These are phyloP conservation scores for Spea hammondii DNA, from an alignment of 2,797 vertebrate species.

Conservation along the genomic window DNA sequence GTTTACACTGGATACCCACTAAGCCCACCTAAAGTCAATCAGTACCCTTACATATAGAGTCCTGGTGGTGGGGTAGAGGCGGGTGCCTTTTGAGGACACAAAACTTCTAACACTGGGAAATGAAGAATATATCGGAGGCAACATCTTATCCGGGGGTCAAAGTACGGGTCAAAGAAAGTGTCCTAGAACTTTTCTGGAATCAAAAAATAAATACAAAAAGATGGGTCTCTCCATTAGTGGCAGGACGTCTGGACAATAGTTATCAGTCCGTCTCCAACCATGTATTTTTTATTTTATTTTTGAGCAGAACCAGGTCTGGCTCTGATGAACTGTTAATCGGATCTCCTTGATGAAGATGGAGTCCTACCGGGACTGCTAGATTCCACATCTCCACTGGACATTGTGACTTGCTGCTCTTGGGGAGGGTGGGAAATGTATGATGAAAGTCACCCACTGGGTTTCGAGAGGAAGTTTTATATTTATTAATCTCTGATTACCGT, in stretches of 20 bases:
- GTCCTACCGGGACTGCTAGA: neutral
- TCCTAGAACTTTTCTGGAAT: neutral
- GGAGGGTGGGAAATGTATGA: neutral
- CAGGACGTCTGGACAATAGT: neutral
- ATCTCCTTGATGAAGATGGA: neutral
- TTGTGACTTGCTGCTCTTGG: conserved; percentile 15
- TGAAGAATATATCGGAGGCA: conserved; percentile 22
- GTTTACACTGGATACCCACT: conserved; percentile 99
- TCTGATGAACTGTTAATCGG: neutral
- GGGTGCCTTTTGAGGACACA: neutral
- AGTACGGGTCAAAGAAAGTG: conserved; percentile 3
- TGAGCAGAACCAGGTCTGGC: neutral
- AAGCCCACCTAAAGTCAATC: conserved; percentile 99
- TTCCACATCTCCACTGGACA: conserved; percentile 25
- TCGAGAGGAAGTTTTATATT: conserved; percentile 29
- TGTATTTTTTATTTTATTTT: too few relatives aligned
- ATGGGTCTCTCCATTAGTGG: neutral
- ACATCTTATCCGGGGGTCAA: conserved; percentile 4
- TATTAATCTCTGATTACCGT: conserved; percentile 38
- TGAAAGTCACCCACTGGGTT: conserved; percentile 9
- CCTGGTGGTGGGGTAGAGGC: conserved; percentile 56
- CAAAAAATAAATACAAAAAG: neutral
- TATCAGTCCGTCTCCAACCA: too few relatives aligned
- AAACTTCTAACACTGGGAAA: neutral
- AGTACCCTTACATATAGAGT: conserved; percentile 96